Conservation (phyloP, 2,888 invertebrate genomes). For the Clepsis dumicolana region DNA sequence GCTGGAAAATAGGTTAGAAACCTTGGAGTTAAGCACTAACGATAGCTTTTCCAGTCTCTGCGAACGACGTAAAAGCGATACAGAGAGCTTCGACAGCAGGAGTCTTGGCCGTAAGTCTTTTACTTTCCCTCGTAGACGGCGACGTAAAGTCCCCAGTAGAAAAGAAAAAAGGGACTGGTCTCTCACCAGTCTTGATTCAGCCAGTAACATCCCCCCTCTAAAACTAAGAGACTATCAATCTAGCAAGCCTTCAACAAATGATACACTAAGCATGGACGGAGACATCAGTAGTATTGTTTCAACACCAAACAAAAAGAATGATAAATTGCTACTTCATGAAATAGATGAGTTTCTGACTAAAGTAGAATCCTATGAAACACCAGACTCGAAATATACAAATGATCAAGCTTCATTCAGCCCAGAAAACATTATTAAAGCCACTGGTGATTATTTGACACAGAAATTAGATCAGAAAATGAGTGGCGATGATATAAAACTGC, state of each 20-base stretch:
- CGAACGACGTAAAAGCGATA: conserved; percentile 59
- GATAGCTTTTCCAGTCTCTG: conserved; percentile 62
- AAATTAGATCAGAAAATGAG: conserved; percentile 65
- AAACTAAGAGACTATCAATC: conserved; percentile 52
- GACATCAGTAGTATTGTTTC: conserved; percentile 80
- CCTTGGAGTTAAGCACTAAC: conserved; percentile 69
- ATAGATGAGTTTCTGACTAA: conserved; percentile 81
- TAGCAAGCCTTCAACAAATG: conserved; percentile 52
- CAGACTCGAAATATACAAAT: conserved; percentile 66
- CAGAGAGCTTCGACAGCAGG: conserved; percentile 67
- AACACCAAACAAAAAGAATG: conserved; percentile 78
- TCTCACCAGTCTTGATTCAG: conserved; percentile 67
- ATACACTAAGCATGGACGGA: conserved; percentile 78
- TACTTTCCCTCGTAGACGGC: conserved; percentile 76
- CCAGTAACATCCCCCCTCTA: conserved; percentile 58
- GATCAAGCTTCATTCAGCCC: conserved; percentile 56
- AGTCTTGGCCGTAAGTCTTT: conserved; percentile 72
- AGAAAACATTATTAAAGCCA: conserved; percentile 76
- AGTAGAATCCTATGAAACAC: conserved; percentile 77
- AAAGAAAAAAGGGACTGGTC: conserved; percentile 63
- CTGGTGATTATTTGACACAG: conserved; percentile 74
- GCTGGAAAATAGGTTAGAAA: conserved; percentile 84
- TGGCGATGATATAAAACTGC: conserved; percentile 64
- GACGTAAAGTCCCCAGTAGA: conserved; percentile 61
- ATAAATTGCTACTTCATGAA: conserved; percentile 77